Base-by-base conservation (phyloP, 2,113 vertebrate genomes). In the Thalassarche chlororhynchos region DNA sequence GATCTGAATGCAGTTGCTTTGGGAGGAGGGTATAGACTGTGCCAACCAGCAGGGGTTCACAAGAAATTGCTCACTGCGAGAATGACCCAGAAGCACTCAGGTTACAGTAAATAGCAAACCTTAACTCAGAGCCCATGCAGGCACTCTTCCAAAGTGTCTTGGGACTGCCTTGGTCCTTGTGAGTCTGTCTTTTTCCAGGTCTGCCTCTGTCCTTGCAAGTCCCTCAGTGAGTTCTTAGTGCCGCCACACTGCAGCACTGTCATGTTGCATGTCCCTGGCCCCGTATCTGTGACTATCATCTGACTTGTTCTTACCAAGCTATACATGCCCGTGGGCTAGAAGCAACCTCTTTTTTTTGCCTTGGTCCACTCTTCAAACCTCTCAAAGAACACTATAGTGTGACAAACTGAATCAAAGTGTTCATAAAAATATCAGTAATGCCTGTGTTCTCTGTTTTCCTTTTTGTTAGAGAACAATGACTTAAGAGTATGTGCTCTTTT, bases 231-330 rank as follows among this genome's bases (percentile, higher is more conserved):
- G 62, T n/a, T 49, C 40, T 52, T 26, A 42, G 26, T 24, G 24
- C 61, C 68, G 65, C 46, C 58, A 12, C 8, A 3, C 20, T 70
- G 32, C 55, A 64, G 36, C 9, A 1, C 54, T 65, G 23, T 60
- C 23, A 10, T 17, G 16, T 42, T 60, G 26, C 5, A 2, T 8
- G 36, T 65, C 44, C 36, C 44, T 69, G 49, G 55, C n/a, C 36
- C 15, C 8, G 8, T 0, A 1, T 40, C n/a, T 47, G 0, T 36
- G 25, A 38, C 54, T n/a, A n/a, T n/a, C 24, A 17, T 28, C 60
- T 68, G 32, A 29, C n/a, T 34, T 55, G 14, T 70, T 87, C 72
- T 80, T 49, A 29, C 14, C 6, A 17, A 80, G 24, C 19, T 65
- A 14, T 38, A 44, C 2, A 1, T 76, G 18, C 21, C 34, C 28